Evolutionary conservation across 2,113 vertebrate genomes (phyloP).

Genomic region (Sclerurus mexicanus): DNA sequence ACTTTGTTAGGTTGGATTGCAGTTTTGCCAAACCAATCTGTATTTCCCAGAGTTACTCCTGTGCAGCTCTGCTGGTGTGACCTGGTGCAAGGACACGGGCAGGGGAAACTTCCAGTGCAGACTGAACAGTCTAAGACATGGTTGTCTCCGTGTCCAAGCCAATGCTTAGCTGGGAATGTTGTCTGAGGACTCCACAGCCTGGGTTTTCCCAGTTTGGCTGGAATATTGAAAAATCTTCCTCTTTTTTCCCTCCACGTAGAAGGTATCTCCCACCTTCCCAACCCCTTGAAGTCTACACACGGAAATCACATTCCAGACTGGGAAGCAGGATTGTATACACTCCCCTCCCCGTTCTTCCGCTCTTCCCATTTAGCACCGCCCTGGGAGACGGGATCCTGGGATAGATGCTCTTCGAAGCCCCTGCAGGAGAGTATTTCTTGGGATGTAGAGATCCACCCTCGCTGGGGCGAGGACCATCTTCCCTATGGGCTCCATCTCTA

Average conservation of each 20-base stretch:
- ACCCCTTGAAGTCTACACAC: not conserved
- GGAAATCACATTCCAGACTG: not conserved
- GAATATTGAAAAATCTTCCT: not conserved
- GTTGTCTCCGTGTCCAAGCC: not conserved
- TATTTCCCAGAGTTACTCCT: not conserved
- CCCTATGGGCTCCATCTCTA: not conserved
- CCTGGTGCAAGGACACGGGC: not conserved
- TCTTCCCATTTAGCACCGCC: not conserved
- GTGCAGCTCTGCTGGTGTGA: not conserved
- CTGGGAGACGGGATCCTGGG: not conserved
- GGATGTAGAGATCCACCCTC: too few species aligned
- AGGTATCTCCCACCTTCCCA: not conserved
- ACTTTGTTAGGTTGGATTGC: not conserved
- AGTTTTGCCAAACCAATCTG: not conserved
- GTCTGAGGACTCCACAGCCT: not conserved
- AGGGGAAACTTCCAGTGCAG: not conserved
- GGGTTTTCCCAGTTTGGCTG: not conserved
- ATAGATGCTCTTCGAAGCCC: not conserved
- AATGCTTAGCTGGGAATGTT: not conserved
- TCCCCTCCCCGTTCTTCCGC: not conserved
- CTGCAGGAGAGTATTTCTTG: not conserved
- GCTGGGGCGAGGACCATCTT: not conserved
- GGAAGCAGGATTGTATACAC: not conserved
- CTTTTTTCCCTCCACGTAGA: fast-evolving
- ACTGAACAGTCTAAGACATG: not conserved